These are phyloP conservation scores for Phorcus lineatus DNA, from an alignment of 2,888 invertebrate species.

Conservation along the genomic window DNA sequence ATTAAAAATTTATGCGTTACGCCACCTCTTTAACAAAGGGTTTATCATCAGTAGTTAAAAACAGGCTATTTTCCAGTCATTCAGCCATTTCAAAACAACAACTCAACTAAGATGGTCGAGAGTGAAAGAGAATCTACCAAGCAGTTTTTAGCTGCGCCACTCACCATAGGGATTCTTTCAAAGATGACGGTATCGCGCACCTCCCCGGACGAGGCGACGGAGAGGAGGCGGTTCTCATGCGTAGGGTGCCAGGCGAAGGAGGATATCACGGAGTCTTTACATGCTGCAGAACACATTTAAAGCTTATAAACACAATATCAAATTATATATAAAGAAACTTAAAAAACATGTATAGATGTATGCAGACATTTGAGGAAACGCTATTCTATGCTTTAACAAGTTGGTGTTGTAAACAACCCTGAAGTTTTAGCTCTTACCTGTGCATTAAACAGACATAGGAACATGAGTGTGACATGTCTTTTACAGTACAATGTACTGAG, in stretches of 20 bases:
- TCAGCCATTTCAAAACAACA: too few species aligned
- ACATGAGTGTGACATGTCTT: background rate
- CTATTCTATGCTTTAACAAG: background rate
- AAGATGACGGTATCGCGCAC: conserved; percentile 86
- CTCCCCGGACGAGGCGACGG: conserved; percentile 81
- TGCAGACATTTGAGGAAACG: background rate
- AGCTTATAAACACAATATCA: background rate
- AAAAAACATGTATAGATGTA: too few species aligned
- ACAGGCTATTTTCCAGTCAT: too few species aligned
- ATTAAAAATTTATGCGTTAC: too few species aligned
- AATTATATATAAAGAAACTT: too few species aligned
- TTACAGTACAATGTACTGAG: background rate
- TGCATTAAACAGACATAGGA: too few species aligned
- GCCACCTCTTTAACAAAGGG: too few species aligned
- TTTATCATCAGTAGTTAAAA: too few species aligned
- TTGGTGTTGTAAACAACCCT: background rate
- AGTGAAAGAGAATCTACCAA: too few species aligned
- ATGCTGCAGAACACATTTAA: conserved; percentile 41
- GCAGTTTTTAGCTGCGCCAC: conserved; percentile 14
- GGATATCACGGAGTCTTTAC: conserved; percentile 76
- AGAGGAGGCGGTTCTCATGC: conserved; percentile 86
- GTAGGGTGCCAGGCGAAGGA: conserved; percentile 92
- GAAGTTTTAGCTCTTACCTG: too few species aligned
- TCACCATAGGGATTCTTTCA: conserved; percentile 85
- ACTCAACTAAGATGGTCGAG: too few species aligned